phyloP scores from a whole-genome alignment of 2,888 invertebrate species.

The Corythucha ciliata region DNA sequence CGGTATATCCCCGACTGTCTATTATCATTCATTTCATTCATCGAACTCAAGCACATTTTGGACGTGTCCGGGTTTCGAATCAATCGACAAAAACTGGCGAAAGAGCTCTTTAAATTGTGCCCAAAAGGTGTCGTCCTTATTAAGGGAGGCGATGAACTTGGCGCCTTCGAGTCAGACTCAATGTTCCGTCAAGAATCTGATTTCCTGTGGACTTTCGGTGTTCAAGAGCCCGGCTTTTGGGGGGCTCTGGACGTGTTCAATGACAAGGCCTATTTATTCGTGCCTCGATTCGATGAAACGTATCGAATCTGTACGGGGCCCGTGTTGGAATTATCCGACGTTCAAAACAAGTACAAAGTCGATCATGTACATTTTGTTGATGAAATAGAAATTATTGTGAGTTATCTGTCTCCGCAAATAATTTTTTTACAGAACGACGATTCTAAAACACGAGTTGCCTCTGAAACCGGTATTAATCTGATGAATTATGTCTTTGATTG shows the following conservation, averaged over 20 bases:
- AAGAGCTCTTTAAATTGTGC: too few species aligned
- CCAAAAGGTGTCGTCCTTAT: conserved; percentile 10
- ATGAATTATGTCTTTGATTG: too few species aligned
- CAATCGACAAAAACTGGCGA: too few species aligned
- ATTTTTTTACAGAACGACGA: conserved; percentile 8
- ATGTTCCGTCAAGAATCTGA: conserved; percentile 68
- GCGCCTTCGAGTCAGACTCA: conserved; percentile 6
- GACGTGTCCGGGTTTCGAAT: too few species aligned
- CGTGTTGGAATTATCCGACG: too few species aligned
- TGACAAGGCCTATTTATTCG: conserved; percentile 4
- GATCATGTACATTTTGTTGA: conserved; percentile 12
- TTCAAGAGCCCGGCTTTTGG: conserved; percentile 58
- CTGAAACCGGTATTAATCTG: too few species aligned
- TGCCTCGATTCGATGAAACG: background rate
- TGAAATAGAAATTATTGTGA: conserved; percentile 7
- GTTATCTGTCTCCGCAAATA: background rate
- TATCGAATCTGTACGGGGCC: background rate
- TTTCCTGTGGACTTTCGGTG: conserved; percentile 94
- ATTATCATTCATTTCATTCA: too few species aligned
- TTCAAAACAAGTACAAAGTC: conserved; percentile 18
- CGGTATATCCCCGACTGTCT: too few species aligned
- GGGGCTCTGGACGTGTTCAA: conserved; percentile 18
- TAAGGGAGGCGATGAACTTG: conserved; percentile 20
- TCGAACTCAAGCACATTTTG: too few species aligned
- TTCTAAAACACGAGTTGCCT: too few species aligned